These are phyloP conservation scores for Lutjanus campechanus DNA, from an alignment of 2,797 vertebrate species.

Conservation along the genomic window DNA sequence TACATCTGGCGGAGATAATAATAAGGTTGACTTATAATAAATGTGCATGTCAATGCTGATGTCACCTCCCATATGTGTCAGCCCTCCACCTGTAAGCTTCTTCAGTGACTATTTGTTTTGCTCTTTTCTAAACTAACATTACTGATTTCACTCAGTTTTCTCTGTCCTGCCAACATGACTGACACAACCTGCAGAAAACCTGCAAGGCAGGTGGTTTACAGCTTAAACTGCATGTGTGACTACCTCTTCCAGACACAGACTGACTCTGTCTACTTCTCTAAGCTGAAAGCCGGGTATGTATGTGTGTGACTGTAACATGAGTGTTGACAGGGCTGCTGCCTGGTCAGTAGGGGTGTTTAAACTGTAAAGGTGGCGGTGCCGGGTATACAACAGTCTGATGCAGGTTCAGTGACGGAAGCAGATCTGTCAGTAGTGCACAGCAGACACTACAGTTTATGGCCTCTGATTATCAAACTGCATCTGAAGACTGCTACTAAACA, in stretches of 20 bases:
- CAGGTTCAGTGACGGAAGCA: slow-evolving; percentile 8
- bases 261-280: neutral
- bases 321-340: neutral
- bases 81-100: neutral
- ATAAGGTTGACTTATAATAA: neutral
- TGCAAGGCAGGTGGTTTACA: neutral
- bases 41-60: neutral
- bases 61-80: neutral
- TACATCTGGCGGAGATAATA: too few relatives aligned
- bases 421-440: neutral
- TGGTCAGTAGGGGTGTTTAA: neutral
- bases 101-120: neutral
- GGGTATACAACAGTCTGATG: neutral
- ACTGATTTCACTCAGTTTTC: slow-evolving; percentile 4
- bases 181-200: slow-evolving; percentile 15
- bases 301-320: neutral
- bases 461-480: neutral
- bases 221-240: slow-evolving; percentile 1
- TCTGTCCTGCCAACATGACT: neutral
- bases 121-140: neutral
- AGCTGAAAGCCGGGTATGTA: neutral
- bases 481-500: neutral
- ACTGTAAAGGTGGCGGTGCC: neutral
- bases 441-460: neutral
- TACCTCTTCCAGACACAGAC: too few relatives aligned